A percentile compares a stretch with the other conserved stretches of the same genome.
Evolutionary conservation across 2,888 invertebrate genomes (phyloP).

Genomic region (Drosophila lutescens): DNA sequence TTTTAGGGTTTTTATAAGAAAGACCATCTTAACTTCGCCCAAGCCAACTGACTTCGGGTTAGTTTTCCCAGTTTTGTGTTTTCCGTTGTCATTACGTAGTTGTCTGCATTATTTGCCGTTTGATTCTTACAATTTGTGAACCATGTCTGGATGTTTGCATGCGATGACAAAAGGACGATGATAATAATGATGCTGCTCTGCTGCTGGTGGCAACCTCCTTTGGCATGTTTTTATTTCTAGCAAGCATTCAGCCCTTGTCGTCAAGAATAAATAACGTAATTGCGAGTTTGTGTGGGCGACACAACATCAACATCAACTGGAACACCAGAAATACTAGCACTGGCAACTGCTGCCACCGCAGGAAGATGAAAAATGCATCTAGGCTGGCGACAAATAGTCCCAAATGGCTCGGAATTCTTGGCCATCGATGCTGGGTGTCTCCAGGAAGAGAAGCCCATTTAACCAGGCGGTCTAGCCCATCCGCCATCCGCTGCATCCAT

Average conservation of each 20-base stretch:
- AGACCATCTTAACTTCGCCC: conserved; percentile 15
- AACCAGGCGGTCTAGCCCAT: conserved; percentile 30
- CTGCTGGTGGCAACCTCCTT: conserved; percentile 22
- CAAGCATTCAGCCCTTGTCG: conserved; percentile 71
- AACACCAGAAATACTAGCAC: conserved; percentile 20
- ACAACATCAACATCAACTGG: conserved; percentile 42
- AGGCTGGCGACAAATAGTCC: conserved; percentile 75
- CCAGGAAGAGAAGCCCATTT: conserved; percentile 16
- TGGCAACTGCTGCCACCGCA: conserved; percentile 21
- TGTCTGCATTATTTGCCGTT: conserved; percentile 76
- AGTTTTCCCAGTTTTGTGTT: conserved; percentile 40
- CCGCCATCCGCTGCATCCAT: conserved; percentile 41
- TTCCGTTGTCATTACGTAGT: conserved; percentile 64
- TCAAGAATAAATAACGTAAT: conserved; percentile 79
- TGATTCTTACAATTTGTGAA: conserved; percentile 73
- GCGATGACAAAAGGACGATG: conserved; percentile 72
- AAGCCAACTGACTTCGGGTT: conserved; percentile 4
- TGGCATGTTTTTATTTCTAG: conserved; percentile 46
- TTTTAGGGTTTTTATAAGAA: not conserved
- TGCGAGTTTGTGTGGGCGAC: conserved; percentile 79
- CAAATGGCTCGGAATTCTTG: conserved; percentile 38
- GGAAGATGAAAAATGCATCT: conserved; percentile 36
- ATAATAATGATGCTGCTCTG: conserved; percentile 37
- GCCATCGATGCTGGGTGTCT: conserved; percentile 22
- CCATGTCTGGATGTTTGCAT: conserved; percentile 74